Base-by-base conservation (phyloP, 1,140 invertebrate genomes). In the Drosophila ogumai region DNA sequence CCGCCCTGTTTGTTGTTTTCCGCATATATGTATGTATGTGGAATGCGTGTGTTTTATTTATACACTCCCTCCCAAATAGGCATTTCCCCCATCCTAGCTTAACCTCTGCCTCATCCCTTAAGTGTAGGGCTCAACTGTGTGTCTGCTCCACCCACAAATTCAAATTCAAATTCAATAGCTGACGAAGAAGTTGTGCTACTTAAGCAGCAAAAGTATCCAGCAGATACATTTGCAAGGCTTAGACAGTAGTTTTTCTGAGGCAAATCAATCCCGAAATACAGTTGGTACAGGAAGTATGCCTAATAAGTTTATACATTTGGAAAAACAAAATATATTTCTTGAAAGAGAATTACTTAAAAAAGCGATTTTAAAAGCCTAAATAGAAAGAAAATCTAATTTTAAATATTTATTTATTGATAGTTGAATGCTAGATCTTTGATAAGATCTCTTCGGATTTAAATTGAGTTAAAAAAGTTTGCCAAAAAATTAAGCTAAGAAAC, bases 111-210 rank as follows among this genome's bases (percentile, higher is more conserved):
- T 12, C 28, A 15, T 36, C 46, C 17, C 19, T 7, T 43, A n/a
- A 25, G 31, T 38, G 55, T 71, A 25, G 43, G 36, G 10, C 28
- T 43, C 46, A 61, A 79, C 6, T 40, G 78, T 56, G 58, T 9
- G 8, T 8, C 31, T 31, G 25, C 31, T 5, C 31, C 38, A 28
- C 57, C 57, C 57, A 54, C 59, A 52, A 6, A 52, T 52, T 22
- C 80, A 75, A 65, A 82, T 79, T 79, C 75, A 79, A 82, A 82
- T 82, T 82, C 80, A 82, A 82, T 82, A 60, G 80, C 56, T 54
- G 40, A 40, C 59, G 31, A 9, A 44, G 40, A 79, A 82, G 49
- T 68, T 76, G 38, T 69, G 55, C 63, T 81, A 71, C 72, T 81
- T 72, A 57, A 22, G 44, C 40, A 60, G 47, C 31, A 12, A 50